A percentile compares a stretch with the other conserved stretches of the same genome.
Conservation (phyloP, 2,797 vertebrate genomes). For the Liparis tanakae region DNA sequence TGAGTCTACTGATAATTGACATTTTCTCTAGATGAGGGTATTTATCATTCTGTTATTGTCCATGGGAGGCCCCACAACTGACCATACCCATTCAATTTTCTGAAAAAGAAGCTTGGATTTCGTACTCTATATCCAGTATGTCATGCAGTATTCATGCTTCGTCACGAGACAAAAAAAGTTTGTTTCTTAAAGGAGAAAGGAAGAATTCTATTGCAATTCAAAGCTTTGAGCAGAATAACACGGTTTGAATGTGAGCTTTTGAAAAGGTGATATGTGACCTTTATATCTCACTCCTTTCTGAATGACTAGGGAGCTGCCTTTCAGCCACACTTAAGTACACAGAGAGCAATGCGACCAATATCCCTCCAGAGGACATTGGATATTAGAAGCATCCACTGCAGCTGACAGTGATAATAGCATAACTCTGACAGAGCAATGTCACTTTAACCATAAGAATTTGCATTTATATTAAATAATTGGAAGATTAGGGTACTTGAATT, state of each 20-base stretch:
- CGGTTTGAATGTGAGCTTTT: constrained; percentile 57
- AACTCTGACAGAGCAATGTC: constrained; percentile 53
- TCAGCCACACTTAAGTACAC: constrained; percentile 42
- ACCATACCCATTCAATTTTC: constrained; percentile 66
- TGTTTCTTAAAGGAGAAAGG: constrained; percentile 56
- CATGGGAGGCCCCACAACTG: constrained; percentile 85
- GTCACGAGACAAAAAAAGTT: constrained; percentile 60
- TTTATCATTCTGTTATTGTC: constrained; percentile 89
- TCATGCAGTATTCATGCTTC: constrained; percentile 66
- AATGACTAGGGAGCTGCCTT: constrained; percentile 54
- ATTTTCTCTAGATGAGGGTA: constrained; percentile 85
- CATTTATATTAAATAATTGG: constrained; percentile 68
- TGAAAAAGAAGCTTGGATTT: constrained; percentile 51
- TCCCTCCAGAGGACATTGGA: constrained; percentile 41
- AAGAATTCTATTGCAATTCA: constrained; percentile 67
- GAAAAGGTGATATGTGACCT: constrained; percentile 75
- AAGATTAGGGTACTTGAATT: constrained; percentile 51
- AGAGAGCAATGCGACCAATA: constrained; percentile 44
- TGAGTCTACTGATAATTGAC: constrained; percentile 86
- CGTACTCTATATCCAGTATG: constrained; percentile 35
- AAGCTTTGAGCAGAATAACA: constrained; percentile 64
- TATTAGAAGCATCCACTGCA: constrained; percentile 49
- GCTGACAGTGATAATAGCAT: constrained; percentile 49
- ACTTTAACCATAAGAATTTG: constrained; percentile 60
- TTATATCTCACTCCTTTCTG: constrained; percentile 56